Conservation (phyloP, 2,888 invertebrate genomes). For the Germaria angustata region DNA sequence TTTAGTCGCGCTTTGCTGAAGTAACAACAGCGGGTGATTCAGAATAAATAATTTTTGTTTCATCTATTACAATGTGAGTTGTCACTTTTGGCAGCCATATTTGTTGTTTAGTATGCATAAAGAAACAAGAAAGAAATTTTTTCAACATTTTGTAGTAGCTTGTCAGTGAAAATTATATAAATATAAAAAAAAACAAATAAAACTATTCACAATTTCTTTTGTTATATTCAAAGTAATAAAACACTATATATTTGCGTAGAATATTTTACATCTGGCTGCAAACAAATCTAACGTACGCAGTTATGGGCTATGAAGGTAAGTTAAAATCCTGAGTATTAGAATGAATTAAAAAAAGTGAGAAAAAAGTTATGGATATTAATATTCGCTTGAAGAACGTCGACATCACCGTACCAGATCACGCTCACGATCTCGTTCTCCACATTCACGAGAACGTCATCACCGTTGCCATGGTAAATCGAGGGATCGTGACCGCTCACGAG, state of each 20-base stretch:
- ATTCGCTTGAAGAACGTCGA: constrained; percentile 67
- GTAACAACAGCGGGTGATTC: constrained; percentile 12
- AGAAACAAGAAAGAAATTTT: neutral
- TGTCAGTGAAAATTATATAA: neutral
- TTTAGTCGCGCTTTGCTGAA: constrained; percentile 7
- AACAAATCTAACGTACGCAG: neutral
- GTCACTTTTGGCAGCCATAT: constrained; percentile 36
- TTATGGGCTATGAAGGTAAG: constrained; percentile 67
- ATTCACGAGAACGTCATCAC: constrained; percentile 76
- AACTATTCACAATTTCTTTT: too few species aligned
- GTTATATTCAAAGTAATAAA: too few species aligned
- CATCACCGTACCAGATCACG: constrained; percentile 69
- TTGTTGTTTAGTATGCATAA: constrained; percentile 5
- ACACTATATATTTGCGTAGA: neutral
- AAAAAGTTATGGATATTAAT: too few species aligned
- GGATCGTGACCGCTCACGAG: constrained; percentile 49
- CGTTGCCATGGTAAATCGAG: constrained; percentile 61
- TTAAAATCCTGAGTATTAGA: neutral
- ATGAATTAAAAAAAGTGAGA: neutral
- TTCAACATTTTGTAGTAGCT: too few species aligned
- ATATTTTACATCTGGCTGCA: neutral
- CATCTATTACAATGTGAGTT: constrained; percentile 34
- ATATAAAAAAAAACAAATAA: neutral
- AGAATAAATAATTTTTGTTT: neutral
- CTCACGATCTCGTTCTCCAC: constrained; percentile 81